Evolutionary conservation across 23 tunicate genomes (phyloP), one percentile per base, ranked within the genome.

Genomic region (Ciona savignyi): DNA sequence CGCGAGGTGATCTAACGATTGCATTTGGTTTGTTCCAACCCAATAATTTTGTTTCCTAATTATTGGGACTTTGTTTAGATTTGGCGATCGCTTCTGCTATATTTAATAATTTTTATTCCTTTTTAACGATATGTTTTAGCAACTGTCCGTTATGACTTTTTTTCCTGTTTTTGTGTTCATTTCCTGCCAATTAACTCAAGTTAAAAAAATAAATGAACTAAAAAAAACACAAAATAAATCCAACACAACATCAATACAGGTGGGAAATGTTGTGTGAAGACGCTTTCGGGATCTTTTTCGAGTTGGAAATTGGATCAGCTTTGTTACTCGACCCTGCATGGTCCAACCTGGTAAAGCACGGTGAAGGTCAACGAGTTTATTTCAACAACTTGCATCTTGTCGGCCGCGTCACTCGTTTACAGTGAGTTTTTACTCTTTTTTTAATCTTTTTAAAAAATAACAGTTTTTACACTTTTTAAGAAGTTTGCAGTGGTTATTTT

Each of bases 271-370:
- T 86, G 23, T 86, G 93, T 31, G 77, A 86, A 75, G 93, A 86
- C 32, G 93, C 93, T 32, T 86, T 74, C 30, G 93, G 93, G n/a
- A 62, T 80, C 19, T 86, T 86, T 68, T 86, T 86, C 60, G 85
- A 74, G 30, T 25, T 86, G 20, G 60, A 63, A 23, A 26, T 86
- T 3, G 86, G 56, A 4, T 9, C 64, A 30, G 73, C 34, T 15
- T 48, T 74, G 27, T 4, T 1, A 28, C 65, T 63, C 30, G 61
- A 63, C 30, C 71, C 28, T 25, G 25, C 4, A 3, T 86, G 85
- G 93, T 35, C 28, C 15, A 63, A 62, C 2, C 70, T 80, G 77
- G 33, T 80, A 15, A 23, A 70, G 32, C 79, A 78, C 25, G 93
- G 93, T 33, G 93, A 86, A 75, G 93, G 93, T 34, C 85, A 86